Conservation (phyloP, 2,888 invertebrate genomes). For the Eristalinus aeneus region DNA sequence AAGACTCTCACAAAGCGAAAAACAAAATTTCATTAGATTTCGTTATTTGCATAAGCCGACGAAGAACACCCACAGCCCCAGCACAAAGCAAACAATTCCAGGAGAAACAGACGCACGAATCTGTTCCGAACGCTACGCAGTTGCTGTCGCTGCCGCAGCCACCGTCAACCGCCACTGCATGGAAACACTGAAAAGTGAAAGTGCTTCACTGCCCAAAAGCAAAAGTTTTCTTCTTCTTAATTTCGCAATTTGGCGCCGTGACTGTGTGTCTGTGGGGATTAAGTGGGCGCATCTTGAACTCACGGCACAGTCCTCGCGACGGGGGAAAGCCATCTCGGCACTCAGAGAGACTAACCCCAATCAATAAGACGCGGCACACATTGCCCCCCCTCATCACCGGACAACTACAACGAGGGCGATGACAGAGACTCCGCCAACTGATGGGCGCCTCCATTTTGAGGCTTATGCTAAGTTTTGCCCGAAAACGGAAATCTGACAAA, state of each 20-base stretch:
- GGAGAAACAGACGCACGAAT: slow-evolving; percentile 38
- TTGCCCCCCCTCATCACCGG: neutral
- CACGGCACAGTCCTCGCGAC: neutral
- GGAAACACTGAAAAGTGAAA: slow-evolving; percentile 55
- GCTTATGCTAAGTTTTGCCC: slow-evolving; percentile 29
- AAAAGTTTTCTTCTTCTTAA: slow-evolving; percentile 68
- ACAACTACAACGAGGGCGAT: slow-evolving; percentile 1
- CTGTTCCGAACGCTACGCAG: slow-evolving; percentile 41
- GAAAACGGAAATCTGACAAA: neutral
- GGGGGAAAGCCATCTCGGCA: slow-evolving; percentile 49
- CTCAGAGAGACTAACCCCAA: slow-evolving; percentile 56
- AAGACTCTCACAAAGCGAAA: neutral
- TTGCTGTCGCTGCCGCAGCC: slow-evolving; percentile 6
- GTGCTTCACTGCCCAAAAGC: slow-evolving; percentile 58
- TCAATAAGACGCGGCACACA: slow-evolving; percentile 66
- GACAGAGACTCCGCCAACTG: slow-evolving; percentile 36
- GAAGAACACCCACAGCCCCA: slow-evolving; percentile 1
- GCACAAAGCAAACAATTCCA: slow-evolving; percentile 6
- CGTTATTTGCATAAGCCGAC: slow-evolving; percentile 48
- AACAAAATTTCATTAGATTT: neutral
- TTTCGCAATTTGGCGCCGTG: slow-evolving; percentile 69
- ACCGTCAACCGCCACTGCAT: neutral
- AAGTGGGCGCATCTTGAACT: slow-evolving; percentile 64
- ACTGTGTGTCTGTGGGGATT: slow-evolving; percentile 49
- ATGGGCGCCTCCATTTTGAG: slow-evolving; percentile 33